phyloP scores from a whole-genome alignment of 2,113 vertebrate genomes.

The Trematocara unimaculatum region DNA sequence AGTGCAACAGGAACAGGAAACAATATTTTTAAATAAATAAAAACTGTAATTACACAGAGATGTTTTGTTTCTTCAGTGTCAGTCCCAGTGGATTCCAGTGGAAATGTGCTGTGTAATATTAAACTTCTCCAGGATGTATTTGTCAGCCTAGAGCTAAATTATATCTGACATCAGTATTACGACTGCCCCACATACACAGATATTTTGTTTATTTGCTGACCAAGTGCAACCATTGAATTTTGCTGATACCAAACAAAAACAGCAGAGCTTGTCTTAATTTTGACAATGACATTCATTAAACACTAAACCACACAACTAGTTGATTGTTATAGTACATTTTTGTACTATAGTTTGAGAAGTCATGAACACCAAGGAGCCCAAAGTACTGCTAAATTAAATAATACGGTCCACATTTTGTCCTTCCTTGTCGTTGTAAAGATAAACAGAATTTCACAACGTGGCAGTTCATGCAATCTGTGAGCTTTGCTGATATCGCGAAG shows the following conservation, averaged over 20 bases:
- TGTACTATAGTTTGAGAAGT: background rate
- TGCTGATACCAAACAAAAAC: conserved; percentile 11
- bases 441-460: conserved; percentile 9
- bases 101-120: background rate
- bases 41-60: background rate
- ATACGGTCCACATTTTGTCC: background rate
- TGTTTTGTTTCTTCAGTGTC: background rate
- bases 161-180: background rate
- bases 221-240: background rate
- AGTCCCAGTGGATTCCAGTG: background rate
- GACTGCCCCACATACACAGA: background rate
- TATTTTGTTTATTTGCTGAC: conserved; percentile 1
- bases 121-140: background rate
- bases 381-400: background rate
- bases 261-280: background rate
- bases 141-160: conserved; percentile 5
- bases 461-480: background rate
- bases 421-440: background rate
- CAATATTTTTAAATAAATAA: background rate
- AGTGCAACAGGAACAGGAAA: background rate
- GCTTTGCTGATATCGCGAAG: background rate
- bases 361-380: background rate
- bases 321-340: background rate
- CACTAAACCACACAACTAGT: background rate
- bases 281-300: background rate